phyloP scores from a whole-genome alignment of 2,113 vertebrate genomes.

The Sander vitreus region DNA sequence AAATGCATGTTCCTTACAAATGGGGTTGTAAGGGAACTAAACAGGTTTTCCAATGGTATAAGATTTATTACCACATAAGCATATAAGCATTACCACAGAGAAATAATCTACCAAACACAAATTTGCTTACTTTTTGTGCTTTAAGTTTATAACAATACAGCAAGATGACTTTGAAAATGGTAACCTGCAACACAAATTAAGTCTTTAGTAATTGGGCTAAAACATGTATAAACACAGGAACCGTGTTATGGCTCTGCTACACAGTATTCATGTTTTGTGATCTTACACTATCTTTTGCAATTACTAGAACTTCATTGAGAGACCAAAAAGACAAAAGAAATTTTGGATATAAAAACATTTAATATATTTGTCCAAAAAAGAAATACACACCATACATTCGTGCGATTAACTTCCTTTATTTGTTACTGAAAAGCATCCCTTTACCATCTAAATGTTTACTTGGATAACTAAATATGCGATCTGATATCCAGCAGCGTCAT shows the following conservation, averaged over 20 bases:
- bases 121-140: too few relatives aligned
- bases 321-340: not conserved
- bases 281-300: not conserved
- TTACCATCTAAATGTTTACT: not conserved
- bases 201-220: too few relatives aligned
- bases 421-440: constrained; percentile 8
- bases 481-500: constrained; percentile 9
- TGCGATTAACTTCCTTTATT: not conserved
- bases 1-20: too few relatives aligned
- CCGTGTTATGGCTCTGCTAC: not conserved
- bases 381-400: constrained; percentile 6
- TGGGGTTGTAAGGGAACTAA: too few relatives aligned
- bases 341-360: constrained; percentile 23
- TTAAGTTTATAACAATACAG: too few relatives aligned
- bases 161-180: too few relatives aligned
- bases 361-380: constrained; percentile 16
- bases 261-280: not conserved
- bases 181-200: too few relatives aligned
- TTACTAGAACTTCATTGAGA: not conserved
- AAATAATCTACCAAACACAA: too few relatives aligned
- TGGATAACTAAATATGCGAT: constrained; percentile 21
- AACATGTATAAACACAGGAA: too few relatives aligned
- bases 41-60: too few relatives aligned
- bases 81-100: too few relatives aligned
- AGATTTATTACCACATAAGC: too few relatives aligned